Evolutionary conservation across 2,113 vertebrate species (phyloP), one percentile per base, ranked within the genome.

Genomic region (Aviceda subcristata): DNA sequence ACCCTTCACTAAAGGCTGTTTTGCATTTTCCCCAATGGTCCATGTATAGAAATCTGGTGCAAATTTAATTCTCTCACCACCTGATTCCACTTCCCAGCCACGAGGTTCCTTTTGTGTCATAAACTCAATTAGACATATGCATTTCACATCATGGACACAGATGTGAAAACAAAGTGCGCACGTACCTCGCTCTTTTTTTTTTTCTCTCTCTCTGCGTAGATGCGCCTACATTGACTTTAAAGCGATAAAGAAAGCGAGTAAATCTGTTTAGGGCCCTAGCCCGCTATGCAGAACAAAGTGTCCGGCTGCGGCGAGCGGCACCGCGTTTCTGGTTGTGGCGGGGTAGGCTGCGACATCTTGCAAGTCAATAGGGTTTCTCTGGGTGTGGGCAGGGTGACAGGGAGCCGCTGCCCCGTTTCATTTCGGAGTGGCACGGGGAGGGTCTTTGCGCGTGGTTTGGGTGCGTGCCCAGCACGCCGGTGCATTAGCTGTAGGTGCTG

Each of bases 61-160:
- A 93, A 97, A 96, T 97, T 96, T 98, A 98, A 98, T 98, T 98
- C 97, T 88, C 95, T 95, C 75, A 90, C 94, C 98, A 97, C 97
- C 98, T 98, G 98, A 98, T 97, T 97, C 94, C 84, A 94, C 97
- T 98, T 97, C 89, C 94, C 96, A 79, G 96, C 94, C 95, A 53
- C 24, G 67, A 97, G 97, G 79, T 95, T 97, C 87, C 97, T 94
- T 98, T 98, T 98, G 97, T 97, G 97, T 53, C 92, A 26, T 69
- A 95, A 97, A 98, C 96, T 98, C 98, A 97, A 90, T 97, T 97
- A 98, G 91, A 97, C 60, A 15, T 77, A 84, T 41, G 64, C 92
- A 92, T 97, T 97, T 96, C 90, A 78, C 94, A 57, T 86, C 74
- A 24, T 5, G 73, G 78, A 88, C 97, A 91, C 97, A 95, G 96